Conservation (phyloP, 2,888 invertebrate species). For the Hetaerina titia region DNA sequence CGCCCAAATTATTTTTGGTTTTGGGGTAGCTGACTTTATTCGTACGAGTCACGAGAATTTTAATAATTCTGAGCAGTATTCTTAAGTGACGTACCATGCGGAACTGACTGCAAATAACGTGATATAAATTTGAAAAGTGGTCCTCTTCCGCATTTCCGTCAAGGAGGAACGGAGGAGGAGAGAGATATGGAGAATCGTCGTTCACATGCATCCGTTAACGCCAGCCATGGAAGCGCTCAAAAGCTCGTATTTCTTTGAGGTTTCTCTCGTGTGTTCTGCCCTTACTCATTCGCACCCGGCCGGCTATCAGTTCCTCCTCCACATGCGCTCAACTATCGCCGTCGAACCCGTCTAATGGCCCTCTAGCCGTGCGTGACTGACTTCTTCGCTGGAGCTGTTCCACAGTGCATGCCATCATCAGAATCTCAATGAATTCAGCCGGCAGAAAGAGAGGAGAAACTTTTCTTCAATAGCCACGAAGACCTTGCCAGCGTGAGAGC, state of each 20-base stretch:
- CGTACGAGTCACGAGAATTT: too few species aligned
- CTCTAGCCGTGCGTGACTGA: conserved; percentile 39
- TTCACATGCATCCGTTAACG: neutral
- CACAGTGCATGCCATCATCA: conserved; percentile 22
- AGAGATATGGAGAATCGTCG: neutral
- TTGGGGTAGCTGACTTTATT: too few species aligned
- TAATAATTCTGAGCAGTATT: too few species aligned
- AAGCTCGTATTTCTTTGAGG: neutral
- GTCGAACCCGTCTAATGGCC: conserved; percentile 24
- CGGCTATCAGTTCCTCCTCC: neutral
- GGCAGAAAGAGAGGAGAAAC: neutral
- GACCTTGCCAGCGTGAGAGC: conserved; percentile 38
- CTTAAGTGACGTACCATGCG: too few species aligned
- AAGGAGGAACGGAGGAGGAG: neutral
- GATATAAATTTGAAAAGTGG: too few species aligned
- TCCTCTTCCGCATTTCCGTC: too few species aligned
- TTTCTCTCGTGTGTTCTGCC: neutral
- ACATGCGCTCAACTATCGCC: neutral
- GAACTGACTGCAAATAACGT: too few species aligned
- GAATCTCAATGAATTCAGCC: conserved; percentile 48
- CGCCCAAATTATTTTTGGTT: too few species aligned
- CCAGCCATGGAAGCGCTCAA: neutral
- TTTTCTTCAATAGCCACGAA: conserved; percentile 7
- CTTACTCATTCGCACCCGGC: neutral
- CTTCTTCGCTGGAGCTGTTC: conserved; percentile 15